A percentile compares a stretch with the other conserved stretches of the same genome.
These are phyloP conservation scores for Naja naja DNA, from an alignment of 2,113 vertebrate species.

Conservation along the genomic window DNA sequence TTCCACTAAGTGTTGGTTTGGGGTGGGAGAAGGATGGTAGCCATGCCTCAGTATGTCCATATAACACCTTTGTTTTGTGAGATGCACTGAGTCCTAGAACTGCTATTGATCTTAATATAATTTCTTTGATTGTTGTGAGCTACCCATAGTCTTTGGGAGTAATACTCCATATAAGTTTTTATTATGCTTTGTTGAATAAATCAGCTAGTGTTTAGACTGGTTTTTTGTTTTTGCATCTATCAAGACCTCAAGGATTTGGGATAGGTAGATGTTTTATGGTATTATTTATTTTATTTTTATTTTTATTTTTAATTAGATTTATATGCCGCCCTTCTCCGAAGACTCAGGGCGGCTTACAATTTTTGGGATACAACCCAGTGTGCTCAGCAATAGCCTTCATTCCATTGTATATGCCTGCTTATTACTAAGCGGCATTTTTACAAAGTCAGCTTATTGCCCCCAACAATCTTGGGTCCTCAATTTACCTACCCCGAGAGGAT, in stretches of 20 bases:
- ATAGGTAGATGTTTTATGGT: not conserved
- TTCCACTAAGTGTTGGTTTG: not conserved
- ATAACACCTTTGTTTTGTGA: not conserved
- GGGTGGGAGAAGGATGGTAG: accelerated
- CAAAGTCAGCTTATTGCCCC: too few species aligned
- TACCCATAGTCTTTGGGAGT: not conserved
- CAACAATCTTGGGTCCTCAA: too few species aligned
- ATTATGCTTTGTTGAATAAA: not conserved
- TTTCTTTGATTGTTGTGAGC: not conserved
- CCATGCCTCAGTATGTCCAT: not conserved
- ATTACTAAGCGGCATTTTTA: too few species aligned
- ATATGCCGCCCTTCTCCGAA: too few species aligned
- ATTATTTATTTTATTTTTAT: too few species aligned
- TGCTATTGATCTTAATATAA: not conserved
- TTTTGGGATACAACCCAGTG: too few species aligned
- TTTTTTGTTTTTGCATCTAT: not conserved
- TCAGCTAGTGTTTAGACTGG: not conserved
- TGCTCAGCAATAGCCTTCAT: too few species aligned
- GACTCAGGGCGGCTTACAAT: too few species aligned
- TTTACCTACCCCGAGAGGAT: too few species aligned
- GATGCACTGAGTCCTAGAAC: not conserved
- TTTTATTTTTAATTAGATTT: too few species aligned
- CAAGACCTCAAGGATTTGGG: not conserved
- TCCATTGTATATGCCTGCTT: too few species aligned
- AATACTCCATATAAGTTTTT: not conserved